Conservation (phyloP, 2,113 vertebrate genomes). For the Cairina moschata region DNA sequence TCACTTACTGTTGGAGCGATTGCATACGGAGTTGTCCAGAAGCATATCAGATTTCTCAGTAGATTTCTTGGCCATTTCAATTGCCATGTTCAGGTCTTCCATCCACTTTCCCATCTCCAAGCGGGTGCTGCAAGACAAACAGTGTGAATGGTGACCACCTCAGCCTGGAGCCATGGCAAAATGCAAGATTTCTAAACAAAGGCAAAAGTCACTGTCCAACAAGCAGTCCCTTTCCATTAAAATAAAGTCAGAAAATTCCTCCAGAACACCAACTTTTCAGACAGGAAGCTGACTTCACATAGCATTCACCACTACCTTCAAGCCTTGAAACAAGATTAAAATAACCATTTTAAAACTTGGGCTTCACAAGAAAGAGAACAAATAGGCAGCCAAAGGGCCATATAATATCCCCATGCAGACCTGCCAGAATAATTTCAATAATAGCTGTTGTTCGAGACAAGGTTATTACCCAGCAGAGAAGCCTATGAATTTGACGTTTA, state of each 20-base stretch:
- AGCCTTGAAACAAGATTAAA: not conserved
- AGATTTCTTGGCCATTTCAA: constrained; percentile 87
- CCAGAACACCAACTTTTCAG: not conserved
- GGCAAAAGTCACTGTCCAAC: not conserved
- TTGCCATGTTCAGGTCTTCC: constrained; percentile 88
- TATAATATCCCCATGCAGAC: not conserved
- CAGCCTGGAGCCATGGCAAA: not conserved
- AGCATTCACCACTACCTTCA: not conserved
- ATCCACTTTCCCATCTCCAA: constrained; percentile 96
- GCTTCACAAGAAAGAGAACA: not conserved
- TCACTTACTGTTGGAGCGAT: constrained; percentile 84
- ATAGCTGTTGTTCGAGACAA: not conserved
- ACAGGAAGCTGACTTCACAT: not conserved
- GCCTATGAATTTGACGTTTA: not conserved
- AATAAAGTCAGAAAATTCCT: not conserved
- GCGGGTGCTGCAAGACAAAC: constrained; percentile 79
- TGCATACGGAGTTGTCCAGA: constrained; percentile 70
- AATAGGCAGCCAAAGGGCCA: not conserved
- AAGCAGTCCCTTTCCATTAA: not conserved
- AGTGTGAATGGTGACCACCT: not conserved
- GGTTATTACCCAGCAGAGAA: not conserved
- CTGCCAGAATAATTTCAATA: rapidly evolving
- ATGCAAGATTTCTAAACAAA: not conserved
- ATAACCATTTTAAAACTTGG: not conserved
- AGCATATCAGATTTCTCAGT: constrained; percentile 77